These are phyloP conservation scores for Coracopsis vasa DNA, from an alignment of 2,113 vertebrate species.

Conservation along the genomic window DNA sequence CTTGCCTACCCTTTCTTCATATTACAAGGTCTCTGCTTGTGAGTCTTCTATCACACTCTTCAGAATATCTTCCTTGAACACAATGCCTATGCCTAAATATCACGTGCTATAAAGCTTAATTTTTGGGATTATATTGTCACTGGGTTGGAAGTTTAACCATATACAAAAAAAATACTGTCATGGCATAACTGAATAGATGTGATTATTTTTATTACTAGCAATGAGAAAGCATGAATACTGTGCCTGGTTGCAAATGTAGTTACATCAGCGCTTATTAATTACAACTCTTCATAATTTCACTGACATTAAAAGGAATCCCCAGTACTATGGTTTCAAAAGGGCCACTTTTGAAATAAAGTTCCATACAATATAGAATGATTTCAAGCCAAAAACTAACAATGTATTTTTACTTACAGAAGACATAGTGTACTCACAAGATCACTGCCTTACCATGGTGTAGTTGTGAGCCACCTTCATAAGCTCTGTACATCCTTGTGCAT, in stretches of 20 bases:
- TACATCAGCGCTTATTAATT: background rate
- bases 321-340: background rate
- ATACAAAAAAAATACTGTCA: background rate
- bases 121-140: background rate
- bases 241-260: background rate
- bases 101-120: background rate
- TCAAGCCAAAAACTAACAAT: background rate
- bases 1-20: background rate
- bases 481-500: conserved; percentile 81
- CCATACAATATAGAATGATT: background rate
- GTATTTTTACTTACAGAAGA: background rate
- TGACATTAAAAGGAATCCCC: background rate
- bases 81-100: background rate
- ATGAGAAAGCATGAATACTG: background rate
- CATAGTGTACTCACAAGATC: background rate
- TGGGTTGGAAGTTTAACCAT: background rate
- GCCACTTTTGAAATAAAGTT: background rate
- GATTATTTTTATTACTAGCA: background rate
- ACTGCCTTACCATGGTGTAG: conserved; percentile 83
- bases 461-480: conserved; percentile 82
- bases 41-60: background rate
- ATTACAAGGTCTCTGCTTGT: background rate
- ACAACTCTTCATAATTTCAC: background rate
- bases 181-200: background rate
- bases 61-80: background rate